phyloP scores from a whole-genome alignment of 1,140 invertebrate genomes.

The Calephelis virginiensis region DNA sequence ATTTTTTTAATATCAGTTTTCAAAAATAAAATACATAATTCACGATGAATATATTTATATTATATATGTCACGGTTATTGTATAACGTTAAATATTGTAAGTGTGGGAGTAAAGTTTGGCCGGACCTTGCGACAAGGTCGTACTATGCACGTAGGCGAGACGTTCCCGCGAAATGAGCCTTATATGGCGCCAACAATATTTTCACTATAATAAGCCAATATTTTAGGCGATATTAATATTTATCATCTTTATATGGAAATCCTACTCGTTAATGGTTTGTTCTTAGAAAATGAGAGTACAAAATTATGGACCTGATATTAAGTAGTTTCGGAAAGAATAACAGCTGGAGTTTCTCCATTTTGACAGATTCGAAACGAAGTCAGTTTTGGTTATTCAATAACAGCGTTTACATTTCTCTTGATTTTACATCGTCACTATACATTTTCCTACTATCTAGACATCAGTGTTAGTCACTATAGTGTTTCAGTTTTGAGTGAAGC shows the following conservation, averaged over 20 bases:
- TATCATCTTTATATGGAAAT: conserved; percentile 7
- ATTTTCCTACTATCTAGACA: too few species aligned
- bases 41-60: background rate
- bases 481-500: too few species aligned
- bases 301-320: background rate
- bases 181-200: conserved; percentile 42
- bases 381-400: too few species aligned
- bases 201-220: conserved; percentile 23
- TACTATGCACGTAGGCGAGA: conserved; percentile 45
- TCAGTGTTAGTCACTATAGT: too few species aligned
- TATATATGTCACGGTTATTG: conserved; percentile 3
- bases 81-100: conserved; percentile 11
- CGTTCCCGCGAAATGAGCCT: conserved; percentile 48
- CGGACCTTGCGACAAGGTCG: conserved; percentile 71
- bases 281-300: background rate
- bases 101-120: conserved; percentile 59
- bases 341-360: too few species aligned
- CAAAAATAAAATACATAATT: too few species aligned
- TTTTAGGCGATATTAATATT: conserved; percentile 2
- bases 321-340: conserved; percentile 1
- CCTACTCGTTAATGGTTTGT: background rate
- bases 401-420: too few species aligned
- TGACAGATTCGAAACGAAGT: too few species aligned
- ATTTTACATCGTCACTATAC: too few species aligned
- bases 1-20: too few species aligned